phyloP scores from a whole-genome alignment of 2,888 invertebrate genomes.

The Ichneumoninae sp. region DNA sequence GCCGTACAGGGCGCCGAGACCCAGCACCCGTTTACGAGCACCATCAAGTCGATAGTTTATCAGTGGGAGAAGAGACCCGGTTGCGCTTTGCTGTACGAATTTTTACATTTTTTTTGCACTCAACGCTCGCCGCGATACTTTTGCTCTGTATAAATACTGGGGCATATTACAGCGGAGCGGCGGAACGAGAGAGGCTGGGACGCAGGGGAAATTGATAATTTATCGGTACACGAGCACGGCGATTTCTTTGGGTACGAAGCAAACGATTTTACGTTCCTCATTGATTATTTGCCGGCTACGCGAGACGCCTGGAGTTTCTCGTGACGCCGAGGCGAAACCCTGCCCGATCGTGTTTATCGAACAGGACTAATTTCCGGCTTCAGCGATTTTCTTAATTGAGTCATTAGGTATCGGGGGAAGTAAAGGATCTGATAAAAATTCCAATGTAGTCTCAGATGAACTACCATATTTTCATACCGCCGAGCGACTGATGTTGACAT shows the following conservation, averaged over 20 bases:
- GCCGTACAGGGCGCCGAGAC: conserved; percentile 16
- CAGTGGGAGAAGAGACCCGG: conserved; percentile 54
- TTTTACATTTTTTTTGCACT: conserved; percentile 7
- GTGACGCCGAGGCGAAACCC: not conserved
- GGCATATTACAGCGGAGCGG: conserved; percentile 6
- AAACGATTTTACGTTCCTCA: conserved; percentile 12
- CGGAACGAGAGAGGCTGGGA: conserved; percentile 1
- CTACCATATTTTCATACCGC: conserved; percentile 4
- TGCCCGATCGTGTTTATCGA: conserved; percentile 3
- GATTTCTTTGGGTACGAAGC: conserved; percentile 8
- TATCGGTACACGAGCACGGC: conserved; percentile 18
- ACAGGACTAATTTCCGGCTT: conserved; percentile 52
- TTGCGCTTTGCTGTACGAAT: conserved; percentile 14
- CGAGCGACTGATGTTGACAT: not conserved
- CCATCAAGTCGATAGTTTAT: conserved; percentile 74
- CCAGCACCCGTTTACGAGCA: conserved; percentile 69
- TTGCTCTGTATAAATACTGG: conserved; percentile 29
- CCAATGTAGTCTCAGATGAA: conserved; percentile 21
- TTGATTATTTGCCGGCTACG: conserved; percentile 21
- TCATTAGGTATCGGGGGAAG: conserved; percentile 61
- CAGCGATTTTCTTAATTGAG: conserved; percentile 61
- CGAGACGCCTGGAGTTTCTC: not conserved
- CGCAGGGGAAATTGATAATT: conserved; percentile 19
- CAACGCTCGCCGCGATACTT: conserved; percentile 20
- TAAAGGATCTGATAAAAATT: conserved; percentile 1